phyloP scores from a whole-genome alignment of 2,888 invertebrate species.

The Nomada ruficornis region DNA sequence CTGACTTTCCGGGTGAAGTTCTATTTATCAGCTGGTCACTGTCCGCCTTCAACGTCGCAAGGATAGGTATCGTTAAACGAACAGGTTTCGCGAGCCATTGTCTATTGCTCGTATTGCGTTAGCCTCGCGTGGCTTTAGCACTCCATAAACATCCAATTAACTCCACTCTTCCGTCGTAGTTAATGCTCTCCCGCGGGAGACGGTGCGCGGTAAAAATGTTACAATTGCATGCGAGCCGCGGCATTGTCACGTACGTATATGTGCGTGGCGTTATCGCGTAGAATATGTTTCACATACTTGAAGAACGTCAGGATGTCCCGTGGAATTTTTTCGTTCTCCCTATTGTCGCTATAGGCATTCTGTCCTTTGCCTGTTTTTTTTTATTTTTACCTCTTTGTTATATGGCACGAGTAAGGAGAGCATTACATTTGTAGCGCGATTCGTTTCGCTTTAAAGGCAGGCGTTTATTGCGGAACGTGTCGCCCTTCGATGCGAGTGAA shows the following conservation, averaged over 20 bases:
- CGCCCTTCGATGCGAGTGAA: background rate
- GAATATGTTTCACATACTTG: background rate
- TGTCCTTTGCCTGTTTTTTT: background rate
- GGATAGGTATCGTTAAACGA: too few relatives aligned
- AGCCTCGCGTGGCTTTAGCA: too few relatives aligned
- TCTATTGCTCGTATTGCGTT: background rate
- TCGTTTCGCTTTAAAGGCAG: background rate
- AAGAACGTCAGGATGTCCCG: too few relatives aligned
- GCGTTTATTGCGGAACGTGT: background rate
- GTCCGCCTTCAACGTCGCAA: too few relatives aligned
- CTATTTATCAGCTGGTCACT: too few relatives aligned
- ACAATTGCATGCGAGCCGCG: background rate
- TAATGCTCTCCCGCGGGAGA: background rate
- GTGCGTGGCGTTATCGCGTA: background rate
- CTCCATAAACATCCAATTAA: background rate
- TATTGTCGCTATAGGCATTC: too few relatives aligned
- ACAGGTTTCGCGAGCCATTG: background rate
- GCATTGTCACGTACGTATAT: background rate
- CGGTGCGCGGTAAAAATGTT: constrained; percentile 11
- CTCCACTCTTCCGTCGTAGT: background rate
- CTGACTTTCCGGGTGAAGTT: too few relatives aligned
- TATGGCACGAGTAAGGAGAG: background rate
- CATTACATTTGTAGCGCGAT: background rate
- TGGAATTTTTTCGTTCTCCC: too few relatives aligned
- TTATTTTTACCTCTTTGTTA: background rate